These are phyloP conservation scores for Oncorhynchus mykiss DNA, from an alignment of 2,113 vertebrate genomes.

Conservation along the genomic window DNA sequence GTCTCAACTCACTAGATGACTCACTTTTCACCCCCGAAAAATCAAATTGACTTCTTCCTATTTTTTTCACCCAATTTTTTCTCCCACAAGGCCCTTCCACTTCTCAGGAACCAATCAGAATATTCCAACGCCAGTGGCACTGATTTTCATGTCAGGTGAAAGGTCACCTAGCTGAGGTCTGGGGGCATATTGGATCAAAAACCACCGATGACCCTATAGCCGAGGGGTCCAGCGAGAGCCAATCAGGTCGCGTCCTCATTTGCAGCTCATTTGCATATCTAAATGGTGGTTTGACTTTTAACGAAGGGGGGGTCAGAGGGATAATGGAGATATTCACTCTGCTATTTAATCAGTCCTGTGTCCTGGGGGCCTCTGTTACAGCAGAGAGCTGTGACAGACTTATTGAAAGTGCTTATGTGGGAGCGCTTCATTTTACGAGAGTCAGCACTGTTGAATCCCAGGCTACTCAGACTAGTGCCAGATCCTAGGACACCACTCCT, in stretches of 20 bases:
- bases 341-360: constrained; percentile 55
- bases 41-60: background rate
- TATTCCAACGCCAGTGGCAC: constrained; percentile 18
- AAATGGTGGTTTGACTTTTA: constrained; percentile 37
- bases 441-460: constrained; percentile 51
- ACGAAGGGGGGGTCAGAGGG: constrained; percentile 47
- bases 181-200: constrained; percentile 39
- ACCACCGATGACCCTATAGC: constrained; percentile 41
- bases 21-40: background rate
- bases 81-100: constrained; percentile 19
- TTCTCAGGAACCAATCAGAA: constrained; percentile 22
- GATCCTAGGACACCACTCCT: no score
- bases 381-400: constrained; percentile 21
- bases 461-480: no score
- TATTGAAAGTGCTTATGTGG: constrained; percentile 42
- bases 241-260: constrained; percentile 25
- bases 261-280: constrained; percentile 48
- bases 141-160: constrained; percentile 42
- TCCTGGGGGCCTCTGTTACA: constrained; percentile 24
- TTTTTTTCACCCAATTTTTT: constrained; percentile 2
- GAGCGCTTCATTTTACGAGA: constrained; percentile 23
- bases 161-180: constrained; percentile 39
- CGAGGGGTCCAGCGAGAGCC: constrained; percentile 25
- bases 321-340: constrained; percentile 56
- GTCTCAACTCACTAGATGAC: constrained; percentile 24